These are phyloP conservation scores for Stenchaetothrips biformis DNA, from an alignment of 2,888 invertebrate genomes.

Conservation along the genomic window DNA sequence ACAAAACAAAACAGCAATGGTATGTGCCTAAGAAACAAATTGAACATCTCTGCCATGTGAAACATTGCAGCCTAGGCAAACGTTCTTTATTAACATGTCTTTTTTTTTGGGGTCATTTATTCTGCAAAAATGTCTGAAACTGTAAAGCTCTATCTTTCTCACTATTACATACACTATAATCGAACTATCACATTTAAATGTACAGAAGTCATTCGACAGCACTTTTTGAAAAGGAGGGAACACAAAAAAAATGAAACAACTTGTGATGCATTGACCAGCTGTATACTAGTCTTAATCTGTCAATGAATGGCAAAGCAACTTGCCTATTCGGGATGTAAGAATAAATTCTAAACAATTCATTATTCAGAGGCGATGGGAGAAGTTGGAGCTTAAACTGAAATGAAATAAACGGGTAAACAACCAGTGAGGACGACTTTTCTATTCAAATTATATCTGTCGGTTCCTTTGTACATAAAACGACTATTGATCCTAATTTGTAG, in stretches of 20 bases:
- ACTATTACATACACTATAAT: constrained; percentile 14
- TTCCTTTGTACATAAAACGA: neutral
- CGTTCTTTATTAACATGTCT: neutral
- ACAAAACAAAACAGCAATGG: neutral
- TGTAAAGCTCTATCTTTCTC: neutral
- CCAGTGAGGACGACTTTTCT: too few species aligned
- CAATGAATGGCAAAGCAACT: too few species aligned
- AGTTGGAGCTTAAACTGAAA: neutral
- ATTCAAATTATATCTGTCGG: too few species aligned
- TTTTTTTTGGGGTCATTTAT: neutral
- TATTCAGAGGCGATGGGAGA: neutral
- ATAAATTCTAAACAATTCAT: neutral
- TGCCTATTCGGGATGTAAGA: too few species aligned
- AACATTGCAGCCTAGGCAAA: neutral
- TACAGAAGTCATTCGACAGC: neutral
- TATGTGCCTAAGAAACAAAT: neutral
- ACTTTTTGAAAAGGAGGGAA: neutral
- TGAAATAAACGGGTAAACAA: too few species aligned
- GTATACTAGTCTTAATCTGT: too few species aligned
- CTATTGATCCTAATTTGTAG: neutral
- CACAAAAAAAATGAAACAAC: neutral
- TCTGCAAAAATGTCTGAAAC: neutral
- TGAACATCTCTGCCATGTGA: neutral
- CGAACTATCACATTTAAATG: constrained; percentile 4
- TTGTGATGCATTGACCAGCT: neutral